Base-by-base conservation (phyloP, 2,797 vertebrate species). In the Pseudochromis fuscus region DNA sequence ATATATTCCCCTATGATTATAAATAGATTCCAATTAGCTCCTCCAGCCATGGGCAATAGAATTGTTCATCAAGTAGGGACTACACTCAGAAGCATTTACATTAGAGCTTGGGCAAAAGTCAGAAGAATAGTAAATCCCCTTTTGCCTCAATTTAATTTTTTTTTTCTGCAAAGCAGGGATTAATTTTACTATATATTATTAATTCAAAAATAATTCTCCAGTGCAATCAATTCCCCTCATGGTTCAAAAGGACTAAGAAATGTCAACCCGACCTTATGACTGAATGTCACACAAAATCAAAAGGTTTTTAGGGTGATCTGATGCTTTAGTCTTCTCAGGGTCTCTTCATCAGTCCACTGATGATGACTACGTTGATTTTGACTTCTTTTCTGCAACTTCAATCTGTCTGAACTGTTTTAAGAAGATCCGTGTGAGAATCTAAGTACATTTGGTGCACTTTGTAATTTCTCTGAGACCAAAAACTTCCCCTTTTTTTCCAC, bases 1-100 rank as follows among this genome's bases (percentile, higher is more conserved):
- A 88, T 86, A 88, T 79, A 90, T 88, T 89, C 88, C 91, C 87
- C 75, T 68, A 59, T 90, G 84, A 92, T 91, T 93, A 93, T 93
- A 93, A 94, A 94, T 92, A 94, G 89, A 89, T 91, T 91, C 79
- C 92, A 94, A 94, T 93, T 93, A 93, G 88, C 84, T 90, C 85
- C 82, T 87, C 75, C 83, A 87, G 89, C 90, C 90, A 87, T 80
- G 77, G 87, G 91, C 89, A 86, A 83, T 85, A 82, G 66, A 91
- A 86, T 88, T 89, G 83, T 87, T 92, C 89, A 90, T 91, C 77
- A 89, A 91, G 80, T 68, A 82, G 75, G 73, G 77, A 79, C 83
- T 73, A 56, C 64, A 70, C 62, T 88, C 64, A 78, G 72, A 89
- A 72, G 73, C 69, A 64, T 66, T 89, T 81, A 83, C 71, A 77